Conservation (phyloP, 2,797 vertebrate genomes). For the Aldrovandia affinis region DNA sequence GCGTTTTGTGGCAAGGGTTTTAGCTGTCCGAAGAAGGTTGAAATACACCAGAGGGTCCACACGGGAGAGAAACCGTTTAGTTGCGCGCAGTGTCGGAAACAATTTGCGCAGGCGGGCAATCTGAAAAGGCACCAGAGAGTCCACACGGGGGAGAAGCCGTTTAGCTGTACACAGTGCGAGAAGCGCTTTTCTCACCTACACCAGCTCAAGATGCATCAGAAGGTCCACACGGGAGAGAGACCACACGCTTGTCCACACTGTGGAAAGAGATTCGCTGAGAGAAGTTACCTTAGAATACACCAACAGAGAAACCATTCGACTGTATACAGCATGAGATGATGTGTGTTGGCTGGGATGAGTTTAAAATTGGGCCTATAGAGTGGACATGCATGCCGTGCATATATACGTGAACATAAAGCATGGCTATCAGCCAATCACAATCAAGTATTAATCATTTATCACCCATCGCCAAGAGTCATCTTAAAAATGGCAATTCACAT, state of each 20-base stretch:
- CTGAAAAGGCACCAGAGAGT: constrained; percentile 38
- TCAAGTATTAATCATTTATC: too few species aligned
- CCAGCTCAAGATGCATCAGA: constrained; percentile 68
- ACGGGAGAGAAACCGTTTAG: constrained; percentile 43
- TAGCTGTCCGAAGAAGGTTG: constrained; percentile 50
- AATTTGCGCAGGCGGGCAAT: constrained; percentile 28
- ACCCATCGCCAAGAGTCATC: too few species aligned
- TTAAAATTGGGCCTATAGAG: not conserved
- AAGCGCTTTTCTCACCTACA: constrained; percentile 71
- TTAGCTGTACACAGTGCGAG: constrained; percentile 69
- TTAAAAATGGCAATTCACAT: too few species aligned
- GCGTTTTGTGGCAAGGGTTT: constrained; percentile 58
- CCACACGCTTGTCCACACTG: constrained; percentile 63
- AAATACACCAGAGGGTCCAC: constrained; percentile 65
- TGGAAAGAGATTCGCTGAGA: constrained; percentile 65
- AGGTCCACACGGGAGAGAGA: constrained; percentile 69
- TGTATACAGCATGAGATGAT: constrained; percentile 6
- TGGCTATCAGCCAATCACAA: not conserved
- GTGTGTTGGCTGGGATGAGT: not conserved
- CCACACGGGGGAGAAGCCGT: constrained; percentile 66
- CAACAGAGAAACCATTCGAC: constrained; percentile 62
- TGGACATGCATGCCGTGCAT: not conserved
- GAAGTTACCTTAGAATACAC: constrained; percentile 71
- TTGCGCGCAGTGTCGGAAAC: constrained; percentile 40
- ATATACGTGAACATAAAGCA: not conserved